A percentile compares a stretch with the other conserved stretches of the same genome.
Evolutionary conservation across 2,113 vertebrate genomes (phyloP).

Genomic region (Heptranchias perlo): DNA sequence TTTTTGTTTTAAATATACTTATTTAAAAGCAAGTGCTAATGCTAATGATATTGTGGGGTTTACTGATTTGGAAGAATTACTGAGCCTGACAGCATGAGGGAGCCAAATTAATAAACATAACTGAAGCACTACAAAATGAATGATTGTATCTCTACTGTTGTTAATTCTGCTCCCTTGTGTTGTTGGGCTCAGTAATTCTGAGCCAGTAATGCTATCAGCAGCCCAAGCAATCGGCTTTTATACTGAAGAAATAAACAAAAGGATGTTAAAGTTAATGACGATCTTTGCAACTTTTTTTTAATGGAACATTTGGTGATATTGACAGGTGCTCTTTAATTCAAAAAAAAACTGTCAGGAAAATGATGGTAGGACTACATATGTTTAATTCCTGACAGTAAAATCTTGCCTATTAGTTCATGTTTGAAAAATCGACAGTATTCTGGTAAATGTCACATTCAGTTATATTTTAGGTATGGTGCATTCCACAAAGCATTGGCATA

Average conservation of each 20-base stretch:
- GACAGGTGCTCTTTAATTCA: neutral
- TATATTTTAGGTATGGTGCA: neutral
- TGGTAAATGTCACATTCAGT: neutral
- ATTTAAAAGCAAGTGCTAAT: neutral
- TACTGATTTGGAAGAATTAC: neutral
- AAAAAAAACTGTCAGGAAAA: neutral
- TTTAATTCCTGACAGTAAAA: neutral
- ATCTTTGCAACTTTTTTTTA: neutral
- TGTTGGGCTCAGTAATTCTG: neutral
- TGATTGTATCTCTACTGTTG: neutral
- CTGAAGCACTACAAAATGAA: neutral
- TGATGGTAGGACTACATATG: neutral
- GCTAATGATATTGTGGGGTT: neutral
- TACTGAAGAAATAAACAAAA: neutral
- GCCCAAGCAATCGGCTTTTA: neutral
- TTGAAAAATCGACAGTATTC: neutral
- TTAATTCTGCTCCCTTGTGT: neutral
- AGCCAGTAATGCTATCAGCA: neutral
- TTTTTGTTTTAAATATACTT: neutral
- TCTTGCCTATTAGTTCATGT: neutral
- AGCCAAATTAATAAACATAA: neutral
- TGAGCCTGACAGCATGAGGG: neutral
- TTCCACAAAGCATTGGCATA: neutral
- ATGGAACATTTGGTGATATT: neutral
- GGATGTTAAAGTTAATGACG: neutral